Percentiles rank a stretch among this genome's conserved stretches.
Evolutionary conservation across 1,140 invertebrate genomes (phyloP).

Genomic region (Diachasmimorpha longicaudata): DNA sequence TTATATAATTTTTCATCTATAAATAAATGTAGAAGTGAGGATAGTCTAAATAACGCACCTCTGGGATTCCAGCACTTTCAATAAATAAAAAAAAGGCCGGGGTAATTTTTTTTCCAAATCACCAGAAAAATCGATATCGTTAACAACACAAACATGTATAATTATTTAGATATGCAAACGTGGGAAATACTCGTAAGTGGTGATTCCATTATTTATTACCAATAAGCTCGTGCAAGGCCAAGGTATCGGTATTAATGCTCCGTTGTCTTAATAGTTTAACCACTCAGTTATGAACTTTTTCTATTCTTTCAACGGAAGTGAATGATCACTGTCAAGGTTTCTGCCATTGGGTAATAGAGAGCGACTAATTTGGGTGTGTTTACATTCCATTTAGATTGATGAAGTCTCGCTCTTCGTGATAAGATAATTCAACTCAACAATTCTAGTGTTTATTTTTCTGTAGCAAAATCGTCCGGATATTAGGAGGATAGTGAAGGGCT

Average conservation of each 20-base stretch:
- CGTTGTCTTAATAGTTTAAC: background rate
- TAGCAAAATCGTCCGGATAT: background rate
- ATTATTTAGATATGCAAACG: background rate
- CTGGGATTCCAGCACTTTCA: too few relatives aligned
- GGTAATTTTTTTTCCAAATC: too few relatives aligned
- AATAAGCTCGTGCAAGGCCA: background rate
- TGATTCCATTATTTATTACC: conserved; percentile 4
- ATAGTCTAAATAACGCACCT: too few relatives aligned
- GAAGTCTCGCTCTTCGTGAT: background rate
- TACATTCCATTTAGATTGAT: background rate
- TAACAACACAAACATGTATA: too few relatives aligned
- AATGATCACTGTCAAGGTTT: conserved; percentile 5
- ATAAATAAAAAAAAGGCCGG: too few relatives aligned
- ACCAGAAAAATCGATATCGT: too few relatives aligned
- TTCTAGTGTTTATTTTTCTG: background rate
- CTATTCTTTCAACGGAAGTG: background rate
- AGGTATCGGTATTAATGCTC: background rate
- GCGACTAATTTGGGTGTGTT: background rate
- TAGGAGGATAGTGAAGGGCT: background rate
- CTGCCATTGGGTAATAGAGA: background rate
- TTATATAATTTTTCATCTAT: too few relatives aligned
- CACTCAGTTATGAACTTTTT: background rate
- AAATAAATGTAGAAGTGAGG: too few relatives aligned
- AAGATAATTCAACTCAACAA: background rate
- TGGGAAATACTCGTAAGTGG: background rate